Evolutionary conservation across 2,888 invertebrate genomes (phyloP).

Genomic region (Ptychoptera albimana): DNA sequence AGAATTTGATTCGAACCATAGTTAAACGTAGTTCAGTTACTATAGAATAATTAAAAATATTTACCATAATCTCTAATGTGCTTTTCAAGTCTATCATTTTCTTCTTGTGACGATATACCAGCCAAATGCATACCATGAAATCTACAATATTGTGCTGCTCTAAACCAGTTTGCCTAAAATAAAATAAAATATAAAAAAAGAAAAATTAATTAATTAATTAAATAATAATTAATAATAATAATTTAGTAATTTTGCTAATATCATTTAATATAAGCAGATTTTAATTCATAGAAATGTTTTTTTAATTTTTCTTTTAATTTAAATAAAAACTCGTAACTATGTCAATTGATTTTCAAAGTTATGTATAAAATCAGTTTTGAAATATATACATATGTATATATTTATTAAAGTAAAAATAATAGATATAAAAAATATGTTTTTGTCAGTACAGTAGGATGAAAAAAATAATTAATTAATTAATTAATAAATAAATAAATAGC

Average conservation of each 20-base stretch:
- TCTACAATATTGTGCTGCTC: conserved; percentile 79
- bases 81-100: conserved; percentile 79
- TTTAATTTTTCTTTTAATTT: background rate
- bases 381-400: no score
- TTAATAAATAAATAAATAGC: no score
- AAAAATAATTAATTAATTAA: no score
- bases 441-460: no score
- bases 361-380: no score
- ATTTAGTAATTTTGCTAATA: background rate
- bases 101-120: conserved; percentile 76
- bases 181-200: conserved; percentile 11
- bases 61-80: conserved; percentile 79
- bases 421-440: no score
- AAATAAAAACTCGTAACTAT: background rate
- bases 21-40: no score
- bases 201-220: background rate
- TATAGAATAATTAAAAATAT: conserved; percentile 13
- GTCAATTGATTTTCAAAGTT: background rate
- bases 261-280: background rate
- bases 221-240: background rate
- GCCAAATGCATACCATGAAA: conserved; percentile 90
- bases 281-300: no score
- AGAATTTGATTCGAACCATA: no score
- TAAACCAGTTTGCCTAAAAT: conserved; percentile 82
- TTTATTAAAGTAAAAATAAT: no score